phyloP scores from a whole-genome alignment of 2,113 vertebrate genomes.

The Gobius niger region DNA sequence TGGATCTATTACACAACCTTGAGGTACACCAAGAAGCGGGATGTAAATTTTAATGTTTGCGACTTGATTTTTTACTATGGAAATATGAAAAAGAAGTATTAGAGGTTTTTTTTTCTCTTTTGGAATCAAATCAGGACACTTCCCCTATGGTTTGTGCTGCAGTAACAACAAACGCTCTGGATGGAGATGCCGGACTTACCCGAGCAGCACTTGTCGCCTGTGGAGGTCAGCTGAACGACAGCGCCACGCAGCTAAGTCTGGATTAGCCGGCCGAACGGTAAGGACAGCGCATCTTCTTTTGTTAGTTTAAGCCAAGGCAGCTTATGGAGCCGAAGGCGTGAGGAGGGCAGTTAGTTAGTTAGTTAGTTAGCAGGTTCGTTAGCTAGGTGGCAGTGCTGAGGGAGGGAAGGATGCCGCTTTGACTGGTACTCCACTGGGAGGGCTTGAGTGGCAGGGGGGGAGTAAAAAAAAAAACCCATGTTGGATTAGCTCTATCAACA shows the following conservation, averaged over 20 bases:
- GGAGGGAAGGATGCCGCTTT: slow-evolving; percentile 33
- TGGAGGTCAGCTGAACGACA: slow-evolving; percentile 77
- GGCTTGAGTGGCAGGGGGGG: slow-evolving; percentile 43
- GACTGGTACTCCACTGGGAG: slow-evolving; percentile 2
- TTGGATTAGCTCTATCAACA: slow-evolving; percentile 65
- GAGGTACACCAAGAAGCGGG: slow-evolving; percentile 32
- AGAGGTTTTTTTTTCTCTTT: slow-evolving; percentile 18
- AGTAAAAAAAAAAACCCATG: slow-evolving; percentile 37
- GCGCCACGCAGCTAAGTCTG: slow-evolving; percentile 78
- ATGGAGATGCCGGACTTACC: slow-evolving; percentile 72
- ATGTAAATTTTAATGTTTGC: slow-evolving; percentile 50
- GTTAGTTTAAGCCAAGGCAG: slow-evolving; percentile 68
- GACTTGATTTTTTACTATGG: slow-evolving; percentile 24
- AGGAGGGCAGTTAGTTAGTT: slow-evolving; percentile 23
- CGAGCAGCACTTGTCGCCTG: slow-evolving; percentile 63
- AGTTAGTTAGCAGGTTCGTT: background rate
- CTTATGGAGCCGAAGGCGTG: slow-evolving; percentile 65
- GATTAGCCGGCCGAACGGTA: slow-evolving; percentile 82
- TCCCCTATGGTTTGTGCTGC: slow-evolving; percentile 47
- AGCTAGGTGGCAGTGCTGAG: background rate
- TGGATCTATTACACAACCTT: slow-evolving; percentile 44
- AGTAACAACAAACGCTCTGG: slow-evolving; percentile 21
- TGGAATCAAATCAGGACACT: slow-evolving; percentile 53
- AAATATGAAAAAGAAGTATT: slow-evolving; percentile 43
- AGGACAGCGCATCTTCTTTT: slow-evolving; percentile 77